phyloP scores from a whole-genome alignment of 2,113 vertebrate genomes.

The Orcinus orca region DNA sequence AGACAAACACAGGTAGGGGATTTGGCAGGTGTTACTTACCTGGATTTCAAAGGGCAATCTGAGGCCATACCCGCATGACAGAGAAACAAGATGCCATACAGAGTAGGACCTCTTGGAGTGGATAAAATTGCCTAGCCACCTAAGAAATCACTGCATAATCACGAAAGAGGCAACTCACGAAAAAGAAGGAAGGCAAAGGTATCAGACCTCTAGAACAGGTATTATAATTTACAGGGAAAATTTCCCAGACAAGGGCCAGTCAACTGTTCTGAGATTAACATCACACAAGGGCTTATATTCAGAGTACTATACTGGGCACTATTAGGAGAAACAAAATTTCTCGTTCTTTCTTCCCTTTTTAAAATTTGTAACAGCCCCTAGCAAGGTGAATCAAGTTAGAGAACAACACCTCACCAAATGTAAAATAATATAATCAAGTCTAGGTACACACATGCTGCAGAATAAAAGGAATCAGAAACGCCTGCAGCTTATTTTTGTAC shows the following conservation, averaged over 20 bases:
- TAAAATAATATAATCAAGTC: constrained; percentile 6
- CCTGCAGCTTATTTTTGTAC: constrained; percentile 1
- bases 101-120: neutral
- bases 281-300: neutral
- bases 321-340: neutral
- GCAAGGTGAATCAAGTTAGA: constrained; percentile 9
- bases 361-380: neutral
- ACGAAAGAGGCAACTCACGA: neutral
- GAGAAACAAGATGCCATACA: neutral
- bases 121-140: neutral
- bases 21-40: neutral
- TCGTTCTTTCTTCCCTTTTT: neutral
- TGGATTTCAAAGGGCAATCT: constrained; percentile 5
- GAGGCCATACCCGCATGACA: neutral
- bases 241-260: neutral
- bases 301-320: neutral
- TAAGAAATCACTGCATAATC: constrained; percentile 33
- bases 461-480: constrained; percentile 40
- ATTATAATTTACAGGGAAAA: constrained; percentile 8
- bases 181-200: constrained; percentile 11
- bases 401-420: neutral
- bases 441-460: neutral
- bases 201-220: neutral
- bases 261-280: constrained; percentile 1
- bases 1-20: neutral